Base-by-base conservation (phyloP, 2,888 invertebrate species). In the Cryptus viduatorius region DNA sequence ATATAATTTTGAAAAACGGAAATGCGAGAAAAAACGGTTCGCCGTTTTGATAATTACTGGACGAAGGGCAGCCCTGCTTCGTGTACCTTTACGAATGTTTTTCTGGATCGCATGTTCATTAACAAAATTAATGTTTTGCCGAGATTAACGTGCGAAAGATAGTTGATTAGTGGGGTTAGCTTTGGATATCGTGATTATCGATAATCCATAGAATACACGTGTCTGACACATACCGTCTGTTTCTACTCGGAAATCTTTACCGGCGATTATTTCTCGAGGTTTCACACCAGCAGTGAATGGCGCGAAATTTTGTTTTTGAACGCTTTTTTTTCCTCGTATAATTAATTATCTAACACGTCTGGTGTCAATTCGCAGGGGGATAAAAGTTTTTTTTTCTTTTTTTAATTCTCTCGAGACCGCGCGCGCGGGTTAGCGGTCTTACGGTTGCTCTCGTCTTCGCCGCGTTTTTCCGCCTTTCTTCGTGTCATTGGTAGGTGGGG, bases 311-410 rank as follows among this genome's bases (percentile, higher is more conserved):
- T 65, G 2, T 37, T 65, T 72, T 50, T 79, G 19, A 16, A 7
- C 19, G 7, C 7, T 37, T 75, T 73, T 50, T 65, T 71, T 12
- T 46, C 48, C 31, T 61, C 68, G 31, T 78, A 64, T 37, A 84
- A 81, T 81, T 84, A 78, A 80, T 81, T 81, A 78, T 78, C 68
- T 14, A 81, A 84, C 77, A 44, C 77, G 77, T 81, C 80, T 81
- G 73, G 68, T 68, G 77, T 73, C 77, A 69, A 84, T 84, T 81
- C 80, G 42, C 73, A 16, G 67, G 71, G 42, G 83, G 42, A 79
- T 71, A 14, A 71, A 76, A 76, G 44, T 79, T 79, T 59, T 80
- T 76, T 48, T 12, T 19, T 46, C 8, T 37, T 56, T 59, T 46
- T 67, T 56, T 72, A 14, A 31, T n/a, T 4, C 67, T 46, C 56